These are phyloP conservation scores for Myotis davidii DNA, from an alignment of 2,113 vertebrate species.

Conservation along the genomic window DNA sequence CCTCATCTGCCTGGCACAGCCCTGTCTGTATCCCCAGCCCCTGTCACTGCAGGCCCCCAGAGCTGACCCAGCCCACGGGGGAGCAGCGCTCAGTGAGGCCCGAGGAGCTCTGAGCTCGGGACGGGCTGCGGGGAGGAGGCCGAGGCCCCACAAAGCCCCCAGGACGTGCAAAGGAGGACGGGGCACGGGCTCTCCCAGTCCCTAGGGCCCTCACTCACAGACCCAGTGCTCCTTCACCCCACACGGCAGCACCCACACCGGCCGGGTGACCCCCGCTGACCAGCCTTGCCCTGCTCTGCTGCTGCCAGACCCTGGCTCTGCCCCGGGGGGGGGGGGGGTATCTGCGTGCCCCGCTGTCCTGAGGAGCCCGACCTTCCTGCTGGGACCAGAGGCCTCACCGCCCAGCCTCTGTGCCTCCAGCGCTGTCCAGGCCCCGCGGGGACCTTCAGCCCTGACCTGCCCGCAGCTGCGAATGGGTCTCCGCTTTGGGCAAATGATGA, in stretches of 20 bases:
- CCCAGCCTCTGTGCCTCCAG: not conserved
- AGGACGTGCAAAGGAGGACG: not conserved
- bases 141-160: not conserved
- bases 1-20: not conserved
- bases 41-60: not conserved
- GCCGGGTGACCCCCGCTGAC: not conserved
- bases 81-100: too few species aligned
- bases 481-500: not conserved
- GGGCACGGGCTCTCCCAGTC: too few species aligned
- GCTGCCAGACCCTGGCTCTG: not conserved
- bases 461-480: too few species aligned
- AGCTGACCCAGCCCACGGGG: not conserved
- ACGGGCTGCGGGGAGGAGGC: not conserved
- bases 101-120: too few species aligned
- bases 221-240: not conserved
- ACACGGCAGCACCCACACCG: too few species aligned
- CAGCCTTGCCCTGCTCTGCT: not conserved
- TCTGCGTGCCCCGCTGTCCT: fast-evolving
- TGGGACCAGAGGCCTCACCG: not conserved
- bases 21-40: not conserved
- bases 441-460: not conserved
- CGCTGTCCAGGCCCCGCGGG: not conserved
- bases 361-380: not conserved
- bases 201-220: not conserved
- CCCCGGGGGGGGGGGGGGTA: fast-evolving